These are phyloP conservation scores for Trichonephila inaurata DNA, from an alignment of 1,140 invertebrate genomes.

Conservation along the genomic window DNA sequence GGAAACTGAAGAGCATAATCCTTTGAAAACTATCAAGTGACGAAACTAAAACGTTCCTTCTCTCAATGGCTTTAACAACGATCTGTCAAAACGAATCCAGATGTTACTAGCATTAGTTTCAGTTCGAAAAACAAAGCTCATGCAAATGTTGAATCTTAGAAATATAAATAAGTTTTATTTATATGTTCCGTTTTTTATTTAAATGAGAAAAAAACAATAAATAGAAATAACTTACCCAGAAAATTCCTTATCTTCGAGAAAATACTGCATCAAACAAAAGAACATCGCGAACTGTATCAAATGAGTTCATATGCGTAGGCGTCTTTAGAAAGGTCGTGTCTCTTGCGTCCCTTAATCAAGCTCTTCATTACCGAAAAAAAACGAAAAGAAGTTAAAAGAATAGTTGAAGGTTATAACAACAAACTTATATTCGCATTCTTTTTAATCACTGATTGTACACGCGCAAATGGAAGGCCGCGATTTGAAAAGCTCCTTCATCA, in stretches of 20 bases:
- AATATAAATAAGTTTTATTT: background rate
- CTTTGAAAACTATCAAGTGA: too few relatives aligned
- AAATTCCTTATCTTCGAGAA: background rate
- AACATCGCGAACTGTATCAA: conserved; percentile 13
- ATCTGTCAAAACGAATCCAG: conserved; percentile 3
- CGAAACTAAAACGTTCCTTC: background rate
- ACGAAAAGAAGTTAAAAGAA: background rate
- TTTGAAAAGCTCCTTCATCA: background rate
- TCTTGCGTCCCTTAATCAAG: conserved; percentile 24
- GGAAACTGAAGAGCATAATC: too few relatives aligned
- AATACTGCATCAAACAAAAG: conserved; percentile 17
- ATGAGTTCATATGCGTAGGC: conserved; percentile 26
- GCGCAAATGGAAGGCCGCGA: background rate
- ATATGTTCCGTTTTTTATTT: background rate
- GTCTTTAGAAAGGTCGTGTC: conserved; percentile 28
- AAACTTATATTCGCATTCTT: background rate
- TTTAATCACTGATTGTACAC: conserved; percentile 2
- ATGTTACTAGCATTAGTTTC: background rate
- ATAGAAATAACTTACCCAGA: background rate
- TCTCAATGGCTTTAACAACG: background rate
- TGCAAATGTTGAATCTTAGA: background rate
- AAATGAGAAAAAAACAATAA: background rate
- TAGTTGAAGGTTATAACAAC: conserved; percentile 42
- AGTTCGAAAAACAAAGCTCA: background rate
- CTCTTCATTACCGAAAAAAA: conserved; percentile 9